Evolutionary conservation across 1,140 invertebrate genomes (phyloP), one percentile per base, ranked within the genome.

Genomic region (Kradibia gibbosae): DNA sequence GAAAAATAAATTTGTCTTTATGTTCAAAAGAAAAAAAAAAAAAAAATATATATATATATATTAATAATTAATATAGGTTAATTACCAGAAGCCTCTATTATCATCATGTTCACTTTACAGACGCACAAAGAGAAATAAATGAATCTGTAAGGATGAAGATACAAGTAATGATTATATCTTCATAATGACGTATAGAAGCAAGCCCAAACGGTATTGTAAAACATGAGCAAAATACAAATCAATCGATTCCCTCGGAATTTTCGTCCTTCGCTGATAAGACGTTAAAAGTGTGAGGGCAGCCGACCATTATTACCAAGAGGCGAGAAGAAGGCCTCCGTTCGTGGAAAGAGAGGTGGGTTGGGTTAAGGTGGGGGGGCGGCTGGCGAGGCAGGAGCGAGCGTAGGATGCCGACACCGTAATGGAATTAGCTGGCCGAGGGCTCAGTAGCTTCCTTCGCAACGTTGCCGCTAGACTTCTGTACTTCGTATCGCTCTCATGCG

Each of bases 401-500:
- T 45, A 45, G 7, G 42, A 45, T 13, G 42, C 7, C 42, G 42
- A n/a, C n/a, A n/a, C n/a, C n/a, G n/a, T n/a, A n/a, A n/a, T n/a
- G n/a, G n/a, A n/a, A n/a, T n/a, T n/a, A n/a, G n/a, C n/a, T n/a
- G n/a, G n/a, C n/a, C n/a, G n/a, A n/a, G n/a, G n/a, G n/a, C n/a
- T 4, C n/a, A 22, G 11, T 22, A 57, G 20, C 45, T 42, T 48
- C 67, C 25, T 8, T 71, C 20, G 57, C 48, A 57, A 17, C 71
- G 28, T 62, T 36, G 20, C 17, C 17, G 28, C n/a, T 62, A 22
- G 36, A 5, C 13, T 45, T 71, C 67, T 36, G 39, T 3, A 25
- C 15, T n/a, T 78, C 65, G 48, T 34, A 0, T 42, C 53, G 10
- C 45, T 75, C 84, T 90, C 87, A 90, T 73, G 88, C 87, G n/a